Evolutionary conservation across 2,797 vertebrate genomes (phyloP), one percentile per base, ranked within the genome.

Genomic region (Falco concolor): DNA sequence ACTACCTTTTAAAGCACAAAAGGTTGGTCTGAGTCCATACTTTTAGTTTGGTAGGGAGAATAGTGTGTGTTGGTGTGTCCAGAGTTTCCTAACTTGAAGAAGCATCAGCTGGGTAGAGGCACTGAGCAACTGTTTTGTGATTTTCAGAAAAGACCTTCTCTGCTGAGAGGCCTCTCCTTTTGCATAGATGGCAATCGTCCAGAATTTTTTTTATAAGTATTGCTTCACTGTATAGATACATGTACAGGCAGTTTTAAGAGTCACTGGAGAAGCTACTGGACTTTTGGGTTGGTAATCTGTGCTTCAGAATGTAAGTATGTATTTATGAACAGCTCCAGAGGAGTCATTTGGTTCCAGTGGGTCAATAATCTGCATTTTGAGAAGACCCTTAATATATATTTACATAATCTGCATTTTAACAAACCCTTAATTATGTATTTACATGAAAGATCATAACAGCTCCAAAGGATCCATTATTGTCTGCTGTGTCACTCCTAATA

Each of bases 401-500:
- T 93, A 74, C 78, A 94, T 94, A 90, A 94, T 92, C 52, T 93
- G 87, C 89, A 91, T 96, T 94, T 96, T 93, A 95, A 82, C 60
- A 69, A 76, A 59, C 69, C n/a, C 60, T 91, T 95, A 84, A 76
- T 91, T 85, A 72, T 93, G 63, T 84, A 53, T 93, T 94, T 91
- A 56, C 64, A 27, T 95, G 91, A 53, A 53, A 72, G 83, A 94
- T 83, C 68, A 28, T 90, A 96, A 60, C 12, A 67, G 77, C 60
- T 92, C 38, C 2, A 0, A 69, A 92, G 79, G 61, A 95, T 45
- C 45, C 1, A 0, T 90, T 61, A 9, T 2, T 78, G 68, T 83
- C 72, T 87, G 59, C 76, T 44, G 53, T 68, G 65, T 64, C 59
- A 24, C 52, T 77, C 40, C 40, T 84, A 10, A 63, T 18, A 57